Conservation (phyloP, 2,113 vertebrate genomes). For the Chitala chitala region DNA sequence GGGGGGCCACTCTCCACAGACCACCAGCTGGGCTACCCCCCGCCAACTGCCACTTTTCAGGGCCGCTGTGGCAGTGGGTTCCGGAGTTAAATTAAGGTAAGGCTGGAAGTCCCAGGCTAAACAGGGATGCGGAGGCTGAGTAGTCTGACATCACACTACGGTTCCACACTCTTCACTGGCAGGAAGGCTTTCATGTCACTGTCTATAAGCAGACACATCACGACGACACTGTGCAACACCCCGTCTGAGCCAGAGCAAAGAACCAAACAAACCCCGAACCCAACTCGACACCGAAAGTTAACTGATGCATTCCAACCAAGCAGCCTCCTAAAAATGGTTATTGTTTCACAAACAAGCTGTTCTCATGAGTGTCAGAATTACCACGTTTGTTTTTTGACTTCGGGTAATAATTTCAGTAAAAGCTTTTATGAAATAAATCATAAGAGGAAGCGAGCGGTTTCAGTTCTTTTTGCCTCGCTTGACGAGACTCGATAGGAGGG, state of each 20-base stretch:
- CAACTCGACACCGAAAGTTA: neutral
- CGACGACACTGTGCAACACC: neutral
- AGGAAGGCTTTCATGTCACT: neutral
- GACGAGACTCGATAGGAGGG: conserved; percentile 12
- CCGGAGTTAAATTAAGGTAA: conserved; percentile 53
- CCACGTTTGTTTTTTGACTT: neutral
- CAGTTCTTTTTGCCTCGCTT: conserved; percentile 10
- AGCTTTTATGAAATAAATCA: conserved; percentile 9
- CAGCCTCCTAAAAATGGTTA: neutral
- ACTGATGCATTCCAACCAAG: neutral
- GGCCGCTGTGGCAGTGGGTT: conserved; percentile 47
- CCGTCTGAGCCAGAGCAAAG: neutral
- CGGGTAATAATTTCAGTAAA: neutral
- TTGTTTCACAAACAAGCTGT: neutral
- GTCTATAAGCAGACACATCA: neutral
- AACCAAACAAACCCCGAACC: neutral
- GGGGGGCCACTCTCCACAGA: conserved; percentile 28
- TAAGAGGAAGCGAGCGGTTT: conserved; percentile 14
- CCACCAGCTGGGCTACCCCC: conserved; percentile 10
- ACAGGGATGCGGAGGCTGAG: conserved; percentile 32
- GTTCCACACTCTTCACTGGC: neutral
- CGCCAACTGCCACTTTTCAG: conserved; percentile 42
- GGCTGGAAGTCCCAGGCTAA: conserved; percentile 53
- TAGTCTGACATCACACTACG: neutral
- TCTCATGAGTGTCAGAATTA: neutral